phyloP scores from a whole-genome alignment of 2,888 invertebrate species.

The Diogma glabrata region DNA sequence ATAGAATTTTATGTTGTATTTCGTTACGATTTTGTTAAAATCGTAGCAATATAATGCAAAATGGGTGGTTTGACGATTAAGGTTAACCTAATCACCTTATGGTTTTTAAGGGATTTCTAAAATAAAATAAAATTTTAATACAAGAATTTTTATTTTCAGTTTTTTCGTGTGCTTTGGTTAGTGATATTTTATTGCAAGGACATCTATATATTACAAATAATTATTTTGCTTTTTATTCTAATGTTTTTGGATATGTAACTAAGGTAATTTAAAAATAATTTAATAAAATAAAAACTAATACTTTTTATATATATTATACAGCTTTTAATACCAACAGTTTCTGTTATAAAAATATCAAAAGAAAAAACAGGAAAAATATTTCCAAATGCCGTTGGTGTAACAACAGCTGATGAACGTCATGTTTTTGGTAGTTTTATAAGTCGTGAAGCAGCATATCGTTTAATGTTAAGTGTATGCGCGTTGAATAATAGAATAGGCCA shows the following conservation, averaged over 20 bases:
- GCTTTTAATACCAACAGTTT: conserved; percentile 77
- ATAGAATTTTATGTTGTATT: too few relatives aligned
- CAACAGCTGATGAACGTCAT: conserved; percentile 71
- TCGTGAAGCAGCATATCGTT: conserved; percentile 74
- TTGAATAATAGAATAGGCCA: conserved; percentile 39
- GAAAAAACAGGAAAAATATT: conserved; percentile 90
- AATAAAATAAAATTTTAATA: too few relatives aligned
- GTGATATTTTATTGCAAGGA: conserved; percentile 85
- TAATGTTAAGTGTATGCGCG: conserved; percentile 82
- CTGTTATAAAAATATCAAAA: conserved; percentile 78
- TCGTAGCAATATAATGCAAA: too few relatives aligned
- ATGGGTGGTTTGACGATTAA: too few relatives aligned
- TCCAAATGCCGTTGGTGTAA: conserved; percentile 80
- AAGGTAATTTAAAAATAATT: conserved; percentile 46
- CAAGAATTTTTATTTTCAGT: conserved; percentile 52
- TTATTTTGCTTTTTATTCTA: conserved; percentile 93
- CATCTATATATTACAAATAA: conserved; percentile 89
- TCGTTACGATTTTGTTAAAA: too few relatives aligned
- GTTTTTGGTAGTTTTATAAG: conserved; percentile 86
- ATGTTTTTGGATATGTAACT: conserved; percentile 89
- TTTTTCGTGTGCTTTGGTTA: conserved; percentile 86
- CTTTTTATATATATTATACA: conserved; percentile 28
- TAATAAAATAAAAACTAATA: background rate
- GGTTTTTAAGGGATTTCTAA: too few relatives aligned
- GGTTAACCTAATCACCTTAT: too few relatives aligned